These are phyloP conservation scores for Apotomis betuletana DNA, from an alignment of 2,888 invertebrate species.

Conservation along the genomic window DNA sequence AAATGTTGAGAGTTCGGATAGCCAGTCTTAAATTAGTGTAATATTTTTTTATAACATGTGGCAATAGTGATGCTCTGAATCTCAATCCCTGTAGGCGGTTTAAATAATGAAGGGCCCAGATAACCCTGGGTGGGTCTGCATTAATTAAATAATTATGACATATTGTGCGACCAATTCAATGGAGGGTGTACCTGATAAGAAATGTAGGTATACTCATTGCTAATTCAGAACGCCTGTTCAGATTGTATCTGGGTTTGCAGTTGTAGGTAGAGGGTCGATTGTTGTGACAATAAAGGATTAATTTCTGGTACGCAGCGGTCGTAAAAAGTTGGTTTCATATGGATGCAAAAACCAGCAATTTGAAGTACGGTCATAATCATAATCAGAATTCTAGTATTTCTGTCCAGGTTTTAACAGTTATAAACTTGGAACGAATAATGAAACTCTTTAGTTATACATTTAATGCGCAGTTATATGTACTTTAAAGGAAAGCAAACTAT, in stretches of 20 bases:
- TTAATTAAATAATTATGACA: conserved; percentile 83
- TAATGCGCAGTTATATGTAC: too few relatives aligned
- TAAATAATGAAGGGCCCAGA: conserved; percentile 66
- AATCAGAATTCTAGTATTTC: too few relatives aligned
- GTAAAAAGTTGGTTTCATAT: not conserved
- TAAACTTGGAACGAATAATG: too few relatives aligned
- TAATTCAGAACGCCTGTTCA: conserved; percentile 61
- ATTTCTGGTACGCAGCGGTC: not conserved
- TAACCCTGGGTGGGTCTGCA: conserved; percentile 73
- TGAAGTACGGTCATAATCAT: too few relatives aligned
- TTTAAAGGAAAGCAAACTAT: too few relatives aligned
- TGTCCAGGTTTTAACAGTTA: too few relatives aligned
- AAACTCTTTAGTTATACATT: too few relatives aligned
- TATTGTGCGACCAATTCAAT: conserved; percentile 78
- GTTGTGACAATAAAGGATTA: conserved; percentile 21
- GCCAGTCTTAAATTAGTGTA: not conserved
- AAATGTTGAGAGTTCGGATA: not conserved
- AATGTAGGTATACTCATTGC: conserved; percentile 58
- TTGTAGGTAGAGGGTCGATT: conserved; percentile 31
- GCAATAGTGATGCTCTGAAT: conserved; percentile 33
- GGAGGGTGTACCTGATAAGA: conserved; percentile 75
- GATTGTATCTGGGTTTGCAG: conserved; percentile 44
- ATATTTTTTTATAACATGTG: conserved; percentile 29
- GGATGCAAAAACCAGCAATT: not conserved
- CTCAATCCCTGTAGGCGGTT: conserved; percentile 40